A percentile compares a stretch with the other conserved stretches of the same genome.
Conservation (phyloP, 2,113 vertebrate species). For the Syngnathoides biaculeatus region DNA sequence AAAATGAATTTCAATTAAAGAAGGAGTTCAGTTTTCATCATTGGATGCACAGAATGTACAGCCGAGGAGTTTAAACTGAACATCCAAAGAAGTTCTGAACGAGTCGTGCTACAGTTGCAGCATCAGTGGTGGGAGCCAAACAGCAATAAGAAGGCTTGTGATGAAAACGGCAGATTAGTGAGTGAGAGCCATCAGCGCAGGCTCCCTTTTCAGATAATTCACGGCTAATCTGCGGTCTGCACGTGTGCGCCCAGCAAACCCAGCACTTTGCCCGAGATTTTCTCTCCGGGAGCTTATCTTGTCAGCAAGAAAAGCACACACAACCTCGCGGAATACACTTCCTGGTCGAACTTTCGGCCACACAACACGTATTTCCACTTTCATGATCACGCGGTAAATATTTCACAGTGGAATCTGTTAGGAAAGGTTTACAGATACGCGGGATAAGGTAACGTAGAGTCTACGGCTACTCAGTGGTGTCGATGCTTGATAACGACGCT, state of each 20-base stretch:
- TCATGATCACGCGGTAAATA: background rate
- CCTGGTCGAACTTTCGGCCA: background rate
- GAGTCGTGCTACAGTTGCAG: conserved; percentile 26
- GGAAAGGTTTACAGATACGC: background rate
- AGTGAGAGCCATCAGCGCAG: conserved; percentile 41
- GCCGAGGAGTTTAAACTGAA: conserved; percentile 5
- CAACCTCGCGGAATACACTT: conserved; percentile 8
- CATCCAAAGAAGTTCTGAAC: conserved; percentile 36
- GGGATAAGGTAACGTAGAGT: too few species aligned
- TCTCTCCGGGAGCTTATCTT: conserved; percentile 43
- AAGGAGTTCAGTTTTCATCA: background rate
- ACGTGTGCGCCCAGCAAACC: conserved; percentile 58
- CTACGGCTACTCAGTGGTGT: background rate
- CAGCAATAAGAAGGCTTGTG: conserved; percentile 56
- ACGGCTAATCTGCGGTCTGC: conserved; percentile 65
- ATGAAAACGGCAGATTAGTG: conserved; percentile 60
- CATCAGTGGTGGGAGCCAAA: conserved; percentile 41
- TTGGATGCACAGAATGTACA: background rate
- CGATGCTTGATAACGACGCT: background rate
- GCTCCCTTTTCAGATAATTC: conserved; percentile 62
- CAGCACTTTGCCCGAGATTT: conserved; percentile 54
- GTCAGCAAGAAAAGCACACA: conserved; percentile 22
- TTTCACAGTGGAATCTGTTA: background rate
- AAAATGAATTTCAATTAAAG: background rate
- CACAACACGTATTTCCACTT: background rate